These are phyloP conservation scores for Nasonia longicornis DNA, from an alignment of 1,140 invertebrate genomes.

Conservation along the genomic window DNA sequence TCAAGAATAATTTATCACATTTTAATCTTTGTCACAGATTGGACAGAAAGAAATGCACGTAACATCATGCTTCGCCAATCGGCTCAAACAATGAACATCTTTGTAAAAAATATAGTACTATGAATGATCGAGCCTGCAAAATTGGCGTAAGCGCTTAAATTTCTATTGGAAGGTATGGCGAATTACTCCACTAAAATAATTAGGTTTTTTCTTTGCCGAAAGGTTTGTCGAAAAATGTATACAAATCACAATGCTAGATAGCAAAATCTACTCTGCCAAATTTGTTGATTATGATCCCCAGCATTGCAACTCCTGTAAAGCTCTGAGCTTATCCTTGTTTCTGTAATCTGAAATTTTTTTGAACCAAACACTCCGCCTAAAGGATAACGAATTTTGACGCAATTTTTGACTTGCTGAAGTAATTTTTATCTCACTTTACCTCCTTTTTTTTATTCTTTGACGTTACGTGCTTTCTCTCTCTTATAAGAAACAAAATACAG, in stretches of 20 bases:
- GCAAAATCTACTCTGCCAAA: slow-evolving; percentile 15
- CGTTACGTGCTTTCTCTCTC: slow-evolving; percentile 63
- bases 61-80: slow-evolving; percentile 60
- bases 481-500: slow-evolving; percentile 64
- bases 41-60: slow-evolving; percentile 63
- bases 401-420: slow-evolving; percentile 39
- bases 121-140: slow-evolving; percentile 63
- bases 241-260: slow-evolving; percentile 39
- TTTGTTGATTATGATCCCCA: slow-evolving; percentile 23
- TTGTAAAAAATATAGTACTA: slow-evolving; percentile 70
- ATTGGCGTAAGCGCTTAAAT: slow-evolving; percentile 45
- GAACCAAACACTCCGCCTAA: slow-evolving; percentile 42
- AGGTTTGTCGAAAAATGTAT: slow-evolving; percentile 43
- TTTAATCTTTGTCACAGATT: slow-evolving; percentile 68
- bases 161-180: slow-evolving; percentile 34
- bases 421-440: slow-evolving; percentile 39
- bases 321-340: slow-evolving; percentile 32
- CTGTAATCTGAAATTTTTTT: slow-evolving; percentile 26
- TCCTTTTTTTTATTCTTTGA: slow-evolving; percentile 53
- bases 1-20: slow-evolving; percentile 70
- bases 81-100: slow-evolving; percentile 67
- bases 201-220: slow-evolving; percentile 38
- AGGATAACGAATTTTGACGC: slow-evolving; percentile 48
- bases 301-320: slow-evolving; percentile 41
- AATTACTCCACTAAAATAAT: slow-evolving; percentile 46